Percentiles rank a stretch among this genome's conserved stretches.
phyloP scores from a whole-genome alignment of 1,140 invertebrate species.

The Hylaeus volcanicus region DNA sequence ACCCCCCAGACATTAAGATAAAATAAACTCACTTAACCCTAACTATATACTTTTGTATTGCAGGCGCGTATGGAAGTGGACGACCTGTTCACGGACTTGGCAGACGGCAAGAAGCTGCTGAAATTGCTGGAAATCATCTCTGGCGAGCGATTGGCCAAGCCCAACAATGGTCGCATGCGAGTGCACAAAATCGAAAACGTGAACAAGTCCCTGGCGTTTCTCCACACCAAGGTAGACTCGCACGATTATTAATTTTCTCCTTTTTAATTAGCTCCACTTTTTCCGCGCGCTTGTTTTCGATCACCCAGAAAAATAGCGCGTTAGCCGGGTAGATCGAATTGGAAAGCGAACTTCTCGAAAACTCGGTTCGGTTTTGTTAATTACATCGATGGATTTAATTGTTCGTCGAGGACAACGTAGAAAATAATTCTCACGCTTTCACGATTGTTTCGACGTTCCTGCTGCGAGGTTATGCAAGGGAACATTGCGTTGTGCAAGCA shows the following conservation, averaged over 20 bases:
- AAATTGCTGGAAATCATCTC: constrained; percentile 99
- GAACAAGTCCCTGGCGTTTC: constrained; percentile 98
- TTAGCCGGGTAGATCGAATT: neutral
- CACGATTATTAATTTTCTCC: too few relatives aligned
- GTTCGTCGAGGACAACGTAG: constrained; percentile 2
- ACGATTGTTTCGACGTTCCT: constrained; percentile 31
- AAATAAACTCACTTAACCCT: too few relatives aligned
- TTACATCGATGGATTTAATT: constrained; percentile 20
- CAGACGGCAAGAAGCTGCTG: constrained; percentile 96
- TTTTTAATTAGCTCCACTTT: too few relatives aligned
- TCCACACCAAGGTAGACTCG: constrained; percentile 94
- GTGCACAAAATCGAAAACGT: constrained; percentile 99
- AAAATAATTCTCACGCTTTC: constrained; percentile 45
- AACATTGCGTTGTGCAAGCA: constrained; percentile 1
- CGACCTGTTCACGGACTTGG: constrained; percentile 97
- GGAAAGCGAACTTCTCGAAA: neutral
- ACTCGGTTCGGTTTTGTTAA: neutral
- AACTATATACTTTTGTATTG: neutral
- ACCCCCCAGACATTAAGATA: too few relatives aligned
- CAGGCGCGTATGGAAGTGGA: constrained; percentile 97
- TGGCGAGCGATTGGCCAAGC: constrained; percentile 97
- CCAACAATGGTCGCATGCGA: constrained; percentile 97
- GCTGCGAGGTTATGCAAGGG: constrained; percentile 7
- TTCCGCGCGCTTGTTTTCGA: too few relatives aligned
- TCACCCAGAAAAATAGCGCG: too few relatives aligned